A percentile compares a stretch with the other conserved stretches of the same genome.
phyloP scores from a whole-genome alignment of 2,113 vertebrate species.

The Protobothrops flavoviridis region DNA sequence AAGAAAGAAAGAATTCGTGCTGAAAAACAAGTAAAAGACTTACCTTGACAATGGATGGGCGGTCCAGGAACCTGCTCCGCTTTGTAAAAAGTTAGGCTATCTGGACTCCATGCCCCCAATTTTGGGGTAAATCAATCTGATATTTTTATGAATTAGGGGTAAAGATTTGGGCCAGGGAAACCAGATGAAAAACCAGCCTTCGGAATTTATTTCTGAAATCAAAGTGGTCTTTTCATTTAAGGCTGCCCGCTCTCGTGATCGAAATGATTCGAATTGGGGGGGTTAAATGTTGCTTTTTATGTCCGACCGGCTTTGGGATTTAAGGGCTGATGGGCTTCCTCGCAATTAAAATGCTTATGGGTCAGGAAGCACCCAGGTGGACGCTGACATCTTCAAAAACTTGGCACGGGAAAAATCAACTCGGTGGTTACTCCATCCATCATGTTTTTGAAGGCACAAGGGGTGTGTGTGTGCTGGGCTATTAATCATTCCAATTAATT shows the following conservation, averaged over 20 bases:
- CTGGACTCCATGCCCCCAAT: background rate
- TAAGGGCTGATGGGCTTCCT: background rate
- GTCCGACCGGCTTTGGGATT: slow-evolving; percentile 41
- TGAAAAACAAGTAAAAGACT: background rate
- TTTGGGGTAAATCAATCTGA: background rate
- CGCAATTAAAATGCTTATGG: slow-evolving; percentile 11
- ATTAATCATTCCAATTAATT: background rate
- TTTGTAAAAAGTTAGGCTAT: slow-evolving; percentile 9
- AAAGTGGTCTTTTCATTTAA: background rate
- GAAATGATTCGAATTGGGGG: background rate
- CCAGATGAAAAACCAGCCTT: background rate
- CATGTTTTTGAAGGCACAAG: background rate
- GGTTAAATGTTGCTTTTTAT: background rate
- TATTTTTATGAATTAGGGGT: background rate
- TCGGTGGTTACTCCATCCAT: background rate
- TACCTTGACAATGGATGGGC: slow-evolving; percentile 57
- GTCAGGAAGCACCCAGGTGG: slow-evolving; percentile 26
- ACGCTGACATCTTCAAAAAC: background rate
- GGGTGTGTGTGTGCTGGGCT: rapidly evolving
- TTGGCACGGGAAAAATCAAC: background rate
- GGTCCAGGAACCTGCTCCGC: slow-evolving; percentile 41
- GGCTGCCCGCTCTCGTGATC: background rate
- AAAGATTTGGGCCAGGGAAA: background rate
- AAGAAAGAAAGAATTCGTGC: background rate
- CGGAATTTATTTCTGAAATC: background rate